Conservation (phyloP, 2,888 invertebrate genomes). For the Acleris sparsana region DNA sequence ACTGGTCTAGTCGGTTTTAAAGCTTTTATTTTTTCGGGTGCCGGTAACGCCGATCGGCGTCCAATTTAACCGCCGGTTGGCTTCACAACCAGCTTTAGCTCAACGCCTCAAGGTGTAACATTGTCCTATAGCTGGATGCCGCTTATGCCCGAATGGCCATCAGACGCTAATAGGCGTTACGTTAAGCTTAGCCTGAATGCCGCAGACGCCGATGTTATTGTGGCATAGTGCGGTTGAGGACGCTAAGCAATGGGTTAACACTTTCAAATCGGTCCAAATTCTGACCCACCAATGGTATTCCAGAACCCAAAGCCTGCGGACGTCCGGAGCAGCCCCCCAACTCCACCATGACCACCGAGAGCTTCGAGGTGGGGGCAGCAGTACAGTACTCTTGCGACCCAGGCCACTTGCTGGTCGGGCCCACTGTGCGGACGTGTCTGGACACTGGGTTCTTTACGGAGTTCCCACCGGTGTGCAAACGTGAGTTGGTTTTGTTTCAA, state of each 20-base stretch:
- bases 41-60: too few relatives aligned
- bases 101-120: too few relatives aligned
- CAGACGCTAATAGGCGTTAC: too few relatives aligned
- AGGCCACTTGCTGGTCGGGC: conserved; percentile 94
- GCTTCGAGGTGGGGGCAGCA: conserved; percentile 91
- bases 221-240: too few relatives aligned
- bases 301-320: conserved; percentile 95
- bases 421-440: conserved; percentile 91
- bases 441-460: conserved; percentile 97
- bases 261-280: background rate
- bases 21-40: too few relatives aligned
- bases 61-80: too few relatives aligned
- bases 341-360: conserved; percentile 91
- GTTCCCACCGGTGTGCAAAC: conserved; percentile 96
- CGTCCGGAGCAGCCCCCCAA: conserved; percentile 96
- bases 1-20: too few relatives aligned
- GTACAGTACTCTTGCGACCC: conserved; percentile 93
- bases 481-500: conserved; percentile 81
- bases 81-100: too few relatives aligned
- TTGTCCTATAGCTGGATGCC: too few relatives aligned
- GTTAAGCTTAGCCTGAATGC: too few relatives aligned
- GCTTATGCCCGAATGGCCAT: too few relatives aligned
- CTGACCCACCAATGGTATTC: conserved; percentile 33
- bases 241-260: background rate
- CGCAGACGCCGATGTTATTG: too few relatives aligned